Percentiles rank a stretch among this genome's conserved stretches.
phyloP scores from a whole-genome alignment of 2,888 invertebrate species.

The Monopis laevigella region DNA sequence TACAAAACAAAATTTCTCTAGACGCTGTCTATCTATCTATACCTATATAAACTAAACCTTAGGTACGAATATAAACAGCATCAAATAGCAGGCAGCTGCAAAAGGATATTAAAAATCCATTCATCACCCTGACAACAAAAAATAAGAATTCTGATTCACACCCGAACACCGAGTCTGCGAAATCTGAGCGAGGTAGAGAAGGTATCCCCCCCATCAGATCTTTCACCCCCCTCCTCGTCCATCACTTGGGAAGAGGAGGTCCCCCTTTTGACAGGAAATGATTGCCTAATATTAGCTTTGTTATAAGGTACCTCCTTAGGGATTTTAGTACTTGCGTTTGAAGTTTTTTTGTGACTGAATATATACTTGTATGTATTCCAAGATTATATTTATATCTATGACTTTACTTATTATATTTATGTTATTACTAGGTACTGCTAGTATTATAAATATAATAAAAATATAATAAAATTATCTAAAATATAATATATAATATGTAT shows the following conservation, averaged over 20 bases:
- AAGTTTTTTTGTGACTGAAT: neutral
- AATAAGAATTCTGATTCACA: slow-evolving; percentile 60
- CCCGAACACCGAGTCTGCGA: slow-evolving; percentile 51
- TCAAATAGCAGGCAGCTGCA: slow-evolving; percentile 38
- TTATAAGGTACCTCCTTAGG: slow-evolving; percentile 61
- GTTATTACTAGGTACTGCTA: too few relatives aligned
- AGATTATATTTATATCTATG: too few relatives aligned
- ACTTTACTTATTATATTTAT: too few relatives aligned
- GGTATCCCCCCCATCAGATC: slow-evolving; percentile 47
- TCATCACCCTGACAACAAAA: slow-evolving; percentile 51
- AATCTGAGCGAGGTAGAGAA: slow-evolving; percentile 47
- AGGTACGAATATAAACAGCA: neutral
- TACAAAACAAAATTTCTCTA: too few relatives aligned
- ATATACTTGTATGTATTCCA: neutral
- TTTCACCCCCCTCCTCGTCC: slow-evolving; percentile 25
- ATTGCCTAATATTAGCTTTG: slow-evolving; percentile 67
- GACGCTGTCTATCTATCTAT: too few relatives aligned
- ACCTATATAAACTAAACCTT: too few relatives aligned
- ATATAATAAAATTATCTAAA: too few relatives aligned
- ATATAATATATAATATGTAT: too few relatives aligned
- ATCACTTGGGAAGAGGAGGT: slow-evolving; percentile 28
- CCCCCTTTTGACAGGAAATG: slow-evolving; percentile 66
- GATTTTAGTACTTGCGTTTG: slow-evolving; percentile 25
- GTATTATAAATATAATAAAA: too few relatives aligned
- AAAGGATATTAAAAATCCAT: slow-evolving; percentile 61